Evolutionary conservation across 1,140 invertebrate genomes (phyloP).

Genomic region (Phymastichus coffea): DNA sequence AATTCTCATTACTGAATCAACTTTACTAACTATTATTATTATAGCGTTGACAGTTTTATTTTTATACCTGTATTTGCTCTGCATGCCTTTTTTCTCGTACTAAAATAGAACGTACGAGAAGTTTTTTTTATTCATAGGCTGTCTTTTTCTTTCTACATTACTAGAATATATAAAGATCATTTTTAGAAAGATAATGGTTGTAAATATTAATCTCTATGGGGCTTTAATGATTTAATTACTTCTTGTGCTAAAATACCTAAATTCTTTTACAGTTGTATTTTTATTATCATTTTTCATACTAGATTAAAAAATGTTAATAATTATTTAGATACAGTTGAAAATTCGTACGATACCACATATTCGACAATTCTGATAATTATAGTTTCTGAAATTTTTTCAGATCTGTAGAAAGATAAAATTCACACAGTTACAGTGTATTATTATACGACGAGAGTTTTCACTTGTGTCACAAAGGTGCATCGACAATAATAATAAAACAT

Average conservation of each 20-base stretch:
- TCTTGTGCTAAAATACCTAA: constrained; percentile 2
- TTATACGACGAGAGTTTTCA: no score
- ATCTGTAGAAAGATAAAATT: no score
- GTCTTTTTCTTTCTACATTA: neutral
- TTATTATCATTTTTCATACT: constrained; percentile 24
- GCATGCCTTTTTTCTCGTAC: constrained; percentile 15
- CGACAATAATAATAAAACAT: no score
- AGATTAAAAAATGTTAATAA: constrained; percentile 17
- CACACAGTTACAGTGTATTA: no score
- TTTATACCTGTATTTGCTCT: constrained; percentile 12
- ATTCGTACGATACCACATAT: no score
- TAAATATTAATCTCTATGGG: constrained; percentile 9
- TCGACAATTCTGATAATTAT: no score
- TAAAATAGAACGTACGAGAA: neutral
- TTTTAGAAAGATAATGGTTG: constrained; percentile 9
- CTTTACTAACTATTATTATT: constrained; percentile 12
- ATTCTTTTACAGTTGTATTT: constrained; percentile 24
- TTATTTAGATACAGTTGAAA: constrained; percentile 28
- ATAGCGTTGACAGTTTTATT: constrained; percentile 13
- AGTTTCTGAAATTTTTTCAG: no score
- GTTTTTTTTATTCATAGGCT: constrained; percentile 4
- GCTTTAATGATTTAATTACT: constrained; percentile 14
- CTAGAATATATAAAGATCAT: constrained; percentile 1
- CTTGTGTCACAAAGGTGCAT: no score
- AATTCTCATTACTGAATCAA: constrained; percentile 21